Base-by-base conservation (phyloP, 2,797 vertebrate genomes). In the Xenopus petersii region DNA sequence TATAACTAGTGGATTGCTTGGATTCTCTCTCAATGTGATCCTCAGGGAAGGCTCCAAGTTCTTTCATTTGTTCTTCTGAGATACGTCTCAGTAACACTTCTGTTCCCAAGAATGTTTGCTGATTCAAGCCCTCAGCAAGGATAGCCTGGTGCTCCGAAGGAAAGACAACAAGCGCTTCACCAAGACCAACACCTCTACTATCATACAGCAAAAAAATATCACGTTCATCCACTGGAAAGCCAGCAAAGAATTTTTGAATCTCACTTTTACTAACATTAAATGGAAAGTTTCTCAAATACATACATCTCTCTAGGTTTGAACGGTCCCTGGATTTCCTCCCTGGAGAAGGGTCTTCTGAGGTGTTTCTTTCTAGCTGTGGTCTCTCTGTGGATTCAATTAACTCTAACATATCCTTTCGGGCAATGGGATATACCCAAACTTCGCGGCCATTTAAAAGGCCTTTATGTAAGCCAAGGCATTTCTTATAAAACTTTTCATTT, bases 201-300 rank as follows among this genome's bases (percentile, higher is more conserved):
- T 97, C 95, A 84, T 82, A 91, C 54, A 99, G 90, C 85, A 99
- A 87, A 75, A 89, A 85, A 83, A 98, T 92, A 71, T 89, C 91
- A 82, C 95, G 91, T 76, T 98, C 93, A 0, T 90, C 86, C 79
- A 98, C 82, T 82, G 88, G 82, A 81, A 94, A 97, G 77, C 92
- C 94, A 2, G 83, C 83, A 82, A 99, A 97, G 83, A 99, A 97
- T 83, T 95, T 94, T 8, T 91, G 92, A 55, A 99, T 93, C 90
- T 98, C 97, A 55, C 92, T 89, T 87, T 98, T 98, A 66, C 93
- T 93, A 36, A 98, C 95, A 87, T 99, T 96, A 81, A 94, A 95
- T 24, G 97, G 96, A 79, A 98, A 91, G 84, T 97, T 97, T 82
- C 91, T 92, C 82, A 97, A 88, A 73, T 96, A 95, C 70, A 96